phyloP scores from a whole-genome alignment of 2,113 vertebrate species.

The Arenaria interpres region DNA sequence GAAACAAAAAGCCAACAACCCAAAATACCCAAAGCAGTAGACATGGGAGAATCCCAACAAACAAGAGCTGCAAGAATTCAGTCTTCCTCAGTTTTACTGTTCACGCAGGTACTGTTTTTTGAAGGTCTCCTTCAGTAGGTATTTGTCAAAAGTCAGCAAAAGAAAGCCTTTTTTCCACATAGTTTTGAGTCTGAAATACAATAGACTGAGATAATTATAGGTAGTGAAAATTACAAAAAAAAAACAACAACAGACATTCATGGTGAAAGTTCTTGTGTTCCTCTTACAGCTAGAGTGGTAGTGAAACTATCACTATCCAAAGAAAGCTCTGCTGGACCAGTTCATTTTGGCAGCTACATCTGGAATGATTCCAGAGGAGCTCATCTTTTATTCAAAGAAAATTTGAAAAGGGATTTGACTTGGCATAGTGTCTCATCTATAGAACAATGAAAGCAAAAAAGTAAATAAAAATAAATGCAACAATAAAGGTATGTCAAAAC shows the following conservation, averaged over 20 bases:
- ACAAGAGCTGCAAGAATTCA: background rate
- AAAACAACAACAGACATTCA: background rate
- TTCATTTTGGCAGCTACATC: slow-evolving; percentile 41
- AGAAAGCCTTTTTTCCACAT: background rate
- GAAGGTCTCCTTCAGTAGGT: background rate
- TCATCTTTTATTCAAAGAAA: slow-evolving; percentile 69
- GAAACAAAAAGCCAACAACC: background rate
- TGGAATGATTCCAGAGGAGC: slow-evolving; percentile 57
- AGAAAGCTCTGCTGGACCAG: slow-evolving; percentile 25
- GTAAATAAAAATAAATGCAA: slow-evolving; percentile 65
- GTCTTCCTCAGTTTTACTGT: background rate
- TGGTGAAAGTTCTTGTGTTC: background rate
- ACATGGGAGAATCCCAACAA: background rate
- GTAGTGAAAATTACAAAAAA: background rate
- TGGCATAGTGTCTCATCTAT: slow-evolving; percentile 49
- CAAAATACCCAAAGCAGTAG: background rate
- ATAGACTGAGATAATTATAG: background rate
- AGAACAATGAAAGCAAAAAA: slow-evolving; percentile 52
- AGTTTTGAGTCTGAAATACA: background rate
- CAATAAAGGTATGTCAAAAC: slow-evolving; percentile 63
- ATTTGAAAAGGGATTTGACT: slow-evolving; percentile 66
- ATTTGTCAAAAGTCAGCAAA: background rate
- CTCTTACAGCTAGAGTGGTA: background rate
- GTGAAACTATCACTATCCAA: background rate
- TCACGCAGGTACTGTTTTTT: background rate